These are phyloP conservation scores for Heliocidaris erythrogramma DNA, from an alignment of 35 echinoderm and acorn worm species.

Conservation along the genomic window DNA sequence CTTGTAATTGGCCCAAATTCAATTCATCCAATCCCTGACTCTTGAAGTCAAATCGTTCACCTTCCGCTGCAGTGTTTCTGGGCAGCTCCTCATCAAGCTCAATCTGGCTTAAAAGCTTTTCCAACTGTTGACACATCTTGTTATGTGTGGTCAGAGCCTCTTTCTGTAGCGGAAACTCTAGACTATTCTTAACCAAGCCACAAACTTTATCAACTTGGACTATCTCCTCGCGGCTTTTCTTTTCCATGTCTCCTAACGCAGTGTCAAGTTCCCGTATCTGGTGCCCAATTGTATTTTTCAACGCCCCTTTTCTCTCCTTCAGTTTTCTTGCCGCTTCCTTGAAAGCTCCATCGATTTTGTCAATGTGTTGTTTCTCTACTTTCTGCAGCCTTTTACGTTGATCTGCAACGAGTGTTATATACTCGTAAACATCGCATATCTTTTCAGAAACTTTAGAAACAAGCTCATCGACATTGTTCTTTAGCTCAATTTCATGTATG, in stretches of 20 bases:
- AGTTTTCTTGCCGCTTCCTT: neutral
- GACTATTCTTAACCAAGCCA: neutral
- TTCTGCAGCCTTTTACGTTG: neutral
- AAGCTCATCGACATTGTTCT: neutral
- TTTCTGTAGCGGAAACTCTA: neutral
- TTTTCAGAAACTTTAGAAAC: neutral
- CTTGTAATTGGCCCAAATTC: too few relatives aligned
- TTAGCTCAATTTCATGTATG: neutral
- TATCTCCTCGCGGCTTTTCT: neutral
- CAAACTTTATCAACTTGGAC: neutral
- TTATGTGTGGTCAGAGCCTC: neutral
- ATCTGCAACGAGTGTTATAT: neutral
- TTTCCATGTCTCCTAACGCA: neutral
- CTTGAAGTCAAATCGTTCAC: too few relatives aligned
- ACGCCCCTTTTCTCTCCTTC: neutral
- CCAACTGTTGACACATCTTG: neutral
- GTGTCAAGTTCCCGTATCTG: neutral
- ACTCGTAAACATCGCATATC: neutral
- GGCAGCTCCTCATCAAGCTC: neutral
- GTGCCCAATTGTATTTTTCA: neutral
- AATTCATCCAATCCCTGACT: too few relatives aligned
- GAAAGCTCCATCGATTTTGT: neutral
- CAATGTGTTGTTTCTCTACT: neutral
- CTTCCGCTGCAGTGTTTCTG: too few relatives aligned
- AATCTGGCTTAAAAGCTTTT: neutral